Evolutionary conservation across 2,797 vertebrate genomes (phyloP).

Genomic region (Lophius americanus): DNA sequence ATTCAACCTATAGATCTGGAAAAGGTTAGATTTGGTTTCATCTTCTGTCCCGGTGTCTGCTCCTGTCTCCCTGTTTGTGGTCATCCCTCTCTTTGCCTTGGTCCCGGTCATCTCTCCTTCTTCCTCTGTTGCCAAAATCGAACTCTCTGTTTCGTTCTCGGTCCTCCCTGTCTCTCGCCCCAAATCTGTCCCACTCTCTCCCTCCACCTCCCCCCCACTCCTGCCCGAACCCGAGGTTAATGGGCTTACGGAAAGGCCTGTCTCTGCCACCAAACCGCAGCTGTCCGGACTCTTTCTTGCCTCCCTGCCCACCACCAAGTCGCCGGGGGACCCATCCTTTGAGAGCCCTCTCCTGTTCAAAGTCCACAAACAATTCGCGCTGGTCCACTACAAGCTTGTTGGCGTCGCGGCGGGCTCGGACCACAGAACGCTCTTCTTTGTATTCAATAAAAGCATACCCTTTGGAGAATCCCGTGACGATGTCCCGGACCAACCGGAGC

Average conservation of each 20-base stretch:
- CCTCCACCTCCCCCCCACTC: constrained; percentile 53
- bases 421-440: constrained; percentile 89
- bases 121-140: constrained; percentile 74
- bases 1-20: not conserved
- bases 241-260: constrained; percentile 94
- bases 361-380: constrained; percentile 93
- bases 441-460: constrained; percentile 94
- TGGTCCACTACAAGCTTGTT: constrained; percentile 93
- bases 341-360: constrained; percentile 91
- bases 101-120: constrained; percentile 82
- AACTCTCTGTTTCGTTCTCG: constrained; percentile 76
- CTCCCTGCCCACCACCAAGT: constrained; percentile 92
- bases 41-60: constrained; percentile 69
- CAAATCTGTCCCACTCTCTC: constrained; percentile 70
- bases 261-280: constrained; percentile 95
- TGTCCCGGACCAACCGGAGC: constrained; percentile 90
- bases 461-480: constrained; percentile 93
- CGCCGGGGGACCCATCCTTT: constrained; percentile 94
- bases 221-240: constrained; percentile 83
- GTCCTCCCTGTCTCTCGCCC: constrained; percentile 61
- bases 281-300: constrained; percentile 97
- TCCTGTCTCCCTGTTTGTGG: constrained; percentile 61
- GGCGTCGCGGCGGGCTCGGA: constrained; percentile 90
- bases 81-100: constrained; percentile 73
- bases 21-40: constrained; percentile 23